Evolutionary conservation across 2,113 vertebrate genomes (phyloP).

Genomic region (Menidia beryllina): DNA sequence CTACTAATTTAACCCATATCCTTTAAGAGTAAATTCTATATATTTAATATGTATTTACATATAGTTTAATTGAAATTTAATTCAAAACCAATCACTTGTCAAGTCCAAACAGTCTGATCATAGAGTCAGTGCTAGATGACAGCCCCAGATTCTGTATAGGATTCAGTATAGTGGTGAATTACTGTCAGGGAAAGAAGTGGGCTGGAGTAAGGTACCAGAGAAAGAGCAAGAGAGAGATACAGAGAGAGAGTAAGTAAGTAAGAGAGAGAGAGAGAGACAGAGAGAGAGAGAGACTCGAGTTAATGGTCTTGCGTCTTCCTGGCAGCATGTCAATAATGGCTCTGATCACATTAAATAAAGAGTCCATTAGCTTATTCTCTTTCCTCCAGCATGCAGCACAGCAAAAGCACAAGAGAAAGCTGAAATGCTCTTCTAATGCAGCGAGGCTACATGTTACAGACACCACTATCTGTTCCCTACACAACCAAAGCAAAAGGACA

Average conservation of each 20-base stretch:
- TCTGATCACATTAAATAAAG: constrained; percentile 99
- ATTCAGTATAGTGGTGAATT: constrained; percentile 60
- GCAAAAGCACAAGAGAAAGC: constrained; percentile 82
- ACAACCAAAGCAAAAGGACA: constrained; percentile 58
- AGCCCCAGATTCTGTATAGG: constrained; percentile 48
- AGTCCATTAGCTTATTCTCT: constrained; percentile 97
- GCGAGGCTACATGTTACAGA: constrained; percentile 65
- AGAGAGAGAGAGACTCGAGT: constrained; percentile 81
- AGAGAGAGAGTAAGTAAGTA: too few relatives aligned
- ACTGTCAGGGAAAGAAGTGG: constrained; percentile 48
- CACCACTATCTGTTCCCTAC: constrained; percentile 65
- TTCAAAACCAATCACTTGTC: constrained; percentile 18
- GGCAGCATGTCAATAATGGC: constrained; percentile 99
- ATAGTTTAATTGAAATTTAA: constrained; percentile 24
- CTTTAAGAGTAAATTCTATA: background rate
- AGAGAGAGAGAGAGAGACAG: constrained; percentile 51
- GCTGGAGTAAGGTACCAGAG: constrained; percentile 65
- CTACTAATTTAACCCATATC: background rate
- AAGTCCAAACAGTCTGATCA: constrained; percentile 38
- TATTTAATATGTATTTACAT: background rate
- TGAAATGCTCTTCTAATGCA: constrained; percentile 80
- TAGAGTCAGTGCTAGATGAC: constrained; percentile 60
- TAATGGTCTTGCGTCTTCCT: constrained; percentile 98
- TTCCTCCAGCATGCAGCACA: constrained; percentile 80
- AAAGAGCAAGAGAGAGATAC: constrained; percentile 47